Evolutionary conservation across 2,888 invertebrate genomes (phyloP).

Genomic region (Cephus spinipes): DNA sequence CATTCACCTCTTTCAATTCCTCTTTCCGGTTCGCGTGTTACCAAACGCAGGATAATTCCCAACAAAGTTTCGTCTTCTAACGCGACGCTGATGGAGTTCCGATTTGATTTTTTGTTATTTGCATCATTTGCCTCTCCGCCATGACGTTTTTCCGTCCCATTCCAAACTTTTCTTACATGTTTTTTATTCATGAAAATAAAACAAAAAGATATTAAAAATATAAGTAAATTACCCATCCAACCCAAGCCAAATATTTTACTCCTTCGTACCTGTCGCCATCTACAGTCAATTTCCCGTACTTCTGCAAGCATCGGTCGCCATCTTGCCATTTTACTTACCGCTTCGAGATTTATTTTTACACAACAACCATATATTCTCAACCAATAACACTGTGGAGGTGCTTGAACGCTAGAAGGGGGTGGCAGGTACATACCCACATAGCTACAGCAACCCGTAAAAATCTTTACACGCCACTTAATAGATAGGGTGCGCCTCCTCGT

Average conservation of each 20-base stretch:
- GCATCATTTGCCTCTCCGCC: not conserved
- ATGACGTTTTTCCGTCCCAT: not conserved
- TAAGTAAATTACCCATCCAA: no score
- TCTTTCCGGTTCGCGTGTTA: constrained; percentile 40
- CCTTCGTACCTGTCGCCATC: not conserved
- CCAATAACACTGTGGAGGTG: not conserved
- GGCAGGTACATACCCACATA: not conserved
- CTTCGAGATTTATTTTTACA: not conserved
- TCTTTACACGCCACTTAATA: constrained; percentile 20
- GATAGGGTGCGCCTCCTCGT: constrained; percentile 23
- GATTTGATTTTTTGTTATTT: constrained; percentile 19
- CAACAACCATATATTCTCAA: not conserved
- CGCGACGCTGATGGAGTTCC: constrained; percentile 35
- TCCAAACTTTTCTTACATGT: not conserved
- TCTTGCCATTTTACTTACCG: not conserved
- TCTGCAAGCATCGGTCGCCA: not conserved
- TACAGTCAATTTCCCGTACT: not conserved
- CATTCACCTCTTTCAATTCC: constrained; percentile 31
- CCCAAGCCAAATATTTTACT: not conserved
- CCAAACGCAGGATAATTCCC: constrained; percentile 36
- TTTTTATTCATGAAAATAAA: no score
- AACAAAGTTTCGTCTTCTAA: constrained; percentile 35
- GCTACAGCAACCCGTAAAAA: constrained; percentile 17
- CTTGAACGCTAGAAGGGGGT: not conserved
- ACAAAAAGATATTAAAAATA: no score